Conservation (phyloP, 2,797 vertebrate genomes). For the Coregonus suidteri region DNA sequence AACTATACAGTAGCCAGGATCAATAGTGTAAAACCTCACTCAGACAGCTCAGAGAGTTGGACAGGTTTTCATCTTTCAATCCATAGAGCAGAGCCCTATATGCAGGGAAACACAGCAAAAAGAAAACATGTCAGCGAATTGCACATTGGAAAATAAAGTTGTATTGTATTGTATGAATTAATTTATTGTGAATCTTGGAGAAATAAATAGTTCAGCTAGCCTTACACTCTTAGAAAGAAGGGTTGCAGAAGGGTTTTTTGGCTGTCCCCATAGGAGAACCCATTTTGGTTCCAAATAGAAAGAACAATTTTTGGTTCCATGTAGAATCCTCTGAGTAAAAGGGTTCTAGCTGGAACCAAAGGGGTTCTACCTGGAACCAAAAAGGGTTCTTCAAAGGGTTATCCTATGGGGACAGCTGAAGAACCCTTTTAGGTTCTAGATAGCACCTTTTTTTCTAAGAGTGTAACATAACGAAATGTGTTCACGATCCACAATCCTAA, state of each 20-base stretch:
- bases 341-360: too few relatives aligned
- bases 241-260: too few relatives aligned
- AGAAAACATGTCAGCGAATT: neutral
- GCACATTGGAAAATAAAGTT: neutral
- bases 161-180: neutral
- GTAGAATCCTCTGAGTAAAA: too few relatives aligned
- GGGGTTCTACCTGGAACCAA: too few relatives aligned
- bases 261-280: too few relatives aligned
- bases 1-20: constrained; percentile 24
- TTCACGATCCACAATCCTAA: neutral
- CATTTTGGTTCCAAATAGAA: too few relatives aligned
- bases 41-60: neutral
- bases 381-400: too few relatives aligned
- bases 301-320: too few relatives aligned
- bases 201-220: neutral
- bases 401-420: too few relatives aligned
- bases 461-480: neutral
- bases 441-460: too few relatives aligned
- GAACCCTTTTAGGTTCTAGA: too few relatives aligned
- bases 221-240: too few relatives aligned
- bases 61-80: neutral
- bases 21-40: constrained; percentile 21
- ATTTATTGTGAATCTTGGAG: neutral
- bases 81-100: neutral
- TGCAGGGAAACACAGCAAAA: neutral